Percentiles rank a stretch among this genome's conserved stretches.
Evolutionary conservation across 1,140 invertebrate genomes (phyloP).

Genomic region (Maconellicoccus hirsutus): DNA sequence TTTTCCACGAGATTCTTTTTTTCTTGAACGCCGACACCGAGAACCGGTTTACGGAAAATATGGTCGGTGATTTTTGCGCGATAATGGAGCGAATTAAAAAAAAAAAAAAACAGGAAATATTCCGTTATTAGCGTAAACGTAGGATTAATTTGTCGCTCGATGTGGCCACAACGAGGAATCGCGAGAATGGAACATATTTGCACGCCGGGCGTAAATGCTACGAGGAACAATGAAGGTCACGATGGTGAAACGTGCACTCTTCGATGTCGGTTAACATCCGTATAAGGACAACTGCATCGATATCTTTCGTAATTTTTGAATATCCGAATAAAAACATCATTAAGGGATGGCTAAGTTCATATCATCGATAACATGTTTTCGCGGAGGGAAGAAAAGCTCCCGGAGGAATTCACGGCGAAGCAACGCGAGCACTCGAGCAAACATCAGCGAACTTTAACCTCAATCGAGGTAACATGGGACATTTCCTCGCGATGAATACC

Average conservation of each 20-base stretch:
- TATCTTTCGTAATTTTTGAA: background rate
- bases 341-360: no score
- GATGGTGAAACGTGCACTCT: background rate
- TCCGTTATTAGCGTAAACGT: background rate
- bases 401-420: no score
- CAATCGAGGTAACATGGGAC: no score
- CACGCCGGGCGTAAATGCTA: background rate
- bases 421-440: no score
- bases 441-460: no score
- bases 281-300: background rate
- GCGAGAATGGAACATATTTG: background rate
- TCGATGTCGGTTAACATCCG: background rate
- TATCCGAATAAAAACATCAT: no score
- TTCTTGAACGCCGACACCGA: background rate
- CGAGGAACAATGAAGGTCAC: conserved; percentile 7
- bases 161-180: background rate
- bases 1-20: background rate
- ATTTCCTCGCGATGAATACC: no score
- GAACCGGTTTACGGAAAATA: background rate
- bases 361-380: no score
- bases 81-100: background rate
- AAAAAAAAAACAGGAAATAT: conserved; percentile 9
- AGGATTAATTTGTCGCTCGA: background rate
- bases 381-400: no score
- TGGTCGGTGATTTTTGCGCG: background rate